A percentile compares a stretch with the other conserved stretches of the same genome.
These are phyloP conservation scores for Galemys pyrenaicus DNA, from an alignment of 2,113 vertebrate genomes.

Conservation along the genomic window DNA sequence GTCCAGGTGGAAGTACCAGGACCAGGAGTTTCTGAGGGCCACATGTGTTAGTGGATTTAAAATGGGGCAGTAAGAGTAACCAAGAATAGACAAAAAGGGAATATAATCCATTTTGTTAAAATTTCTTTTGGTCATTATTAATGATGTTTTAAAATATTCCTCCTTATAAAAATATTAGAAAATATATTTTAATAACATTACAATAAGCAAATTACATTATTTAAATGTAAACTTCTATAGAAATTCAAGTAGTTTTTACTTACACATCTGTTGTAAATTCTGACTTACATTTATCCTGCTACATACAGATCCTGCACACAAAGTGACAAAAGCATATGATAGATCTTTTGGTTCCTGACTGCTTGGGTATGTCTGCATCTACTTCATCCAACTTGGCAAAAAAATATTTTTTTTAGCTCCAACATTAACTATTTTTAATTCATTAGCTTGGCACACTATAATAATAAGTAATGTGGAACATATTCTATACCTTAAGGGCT, in stretches of 20 bases:
- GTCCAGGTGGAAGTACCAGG: neutral
- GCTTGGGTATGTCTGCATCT: neutral
- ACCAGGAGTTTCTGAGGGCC: rapidly evolving
- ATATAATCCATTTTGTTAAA: neutral
- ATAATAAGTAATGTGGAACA: conserved; percentile 66
- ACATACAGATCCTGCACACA: neutral
- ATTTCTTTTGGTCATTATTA: neutral
- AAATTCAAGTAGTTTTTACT: neutral
- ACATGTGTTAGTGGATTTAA: rapidly evolving
- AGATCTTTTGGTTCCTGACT: conserved; percentile 16
- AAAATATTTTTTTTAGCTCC: neutral
- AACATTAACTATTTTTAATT: conserved; percentile 67
- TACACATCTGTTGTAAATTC: conserved; percentile 52
- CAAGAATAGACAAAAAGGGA: neutral
- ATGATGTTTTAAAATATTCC: neutral
- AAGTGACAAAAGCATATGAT: neutral
- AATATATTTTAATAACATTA: neutral
- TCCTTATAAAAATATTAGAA: neutral
- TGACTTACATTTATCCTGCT: neutral
- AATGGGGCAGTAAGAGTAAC: neutral
- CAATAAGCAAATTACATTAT: neutral
- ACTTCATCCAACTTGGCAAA: conserved; percentile 47
- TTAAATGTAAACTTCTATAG: neutral
- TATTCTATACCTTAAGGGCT: conserved; percentile 69
- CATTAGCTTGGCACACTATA: conserved; percentile 57